These are phyloP conservation scores for Samia ricini DNA, from an alignment of 1,140 invertebrate species.

Conservation along the genomic window DNA sequence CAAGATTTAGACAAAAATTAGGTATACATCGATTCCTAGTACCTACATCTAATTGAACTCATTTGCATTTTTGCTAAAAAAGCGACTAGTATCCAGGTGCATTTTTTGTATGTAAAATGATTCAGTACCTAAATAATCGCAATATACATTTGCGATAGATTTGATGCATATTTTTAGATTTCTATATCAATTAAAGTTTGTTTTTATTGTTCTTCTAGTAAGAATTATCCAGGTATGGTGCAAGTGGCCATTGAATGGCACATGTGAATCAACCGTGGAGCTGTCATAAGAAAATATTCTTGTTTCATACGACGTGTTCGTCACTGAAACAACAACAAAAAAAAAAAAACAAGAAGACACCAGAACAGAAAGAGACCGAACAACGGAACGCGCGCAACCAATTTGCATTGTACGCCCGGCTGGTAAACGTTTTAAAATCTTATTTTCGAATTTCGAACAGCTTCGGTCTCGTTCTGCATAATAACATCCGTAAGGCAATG, in stretches of 20 bases:
- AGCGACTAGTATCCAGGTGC: too few relatives aligned
- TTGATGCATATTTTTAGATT: not conserved
- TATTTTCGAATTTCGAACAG: constrained; percentile 69
- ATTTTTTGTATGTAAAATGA: not conserved
- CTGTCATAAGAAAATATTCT: constrained; percentile 34
- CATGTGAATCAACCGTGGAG: constrained; percentile 25
- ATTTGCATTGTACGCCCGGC: constrained; percentile 70
- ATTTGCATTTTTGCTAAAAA: too few relatives aligned
- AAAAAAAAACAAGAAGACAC: constrained; percentile 46
- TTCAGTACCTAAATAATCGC: not conserved
- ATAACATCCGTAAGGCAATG: constrained; percentile 74
- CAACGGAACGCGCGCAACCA: constrained; percentile 57
- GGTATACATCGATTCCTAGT: not conserved
- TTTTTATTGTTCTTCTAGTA: constrained; percentile 10
- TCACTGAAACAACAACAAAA: too few relatives aligned
- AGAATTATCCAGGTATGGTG: constrained; percentile 19
- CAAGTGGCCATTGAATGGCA: constrained; percentile 33
- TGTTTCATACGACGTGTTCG: constrained; percentile 27
- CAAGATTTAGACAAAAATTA: not conserved
- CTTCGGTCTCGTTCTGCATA: constrained; percentile 71
- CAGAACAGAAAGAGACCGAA: constrained; percentile 55
- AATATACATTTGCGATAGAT: not conserved
- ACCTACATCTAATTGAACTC: too few relatives aligned
- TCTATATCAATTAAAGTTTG: constrained; percentile 1
- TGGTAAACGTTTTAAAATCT: constrained; percentile 73